These are phyloP conservation scores for Romanogobio albipinnatus DNA, from an alignment of 2,113 vertebrate species.

Conservation along the genomic window DNA sequence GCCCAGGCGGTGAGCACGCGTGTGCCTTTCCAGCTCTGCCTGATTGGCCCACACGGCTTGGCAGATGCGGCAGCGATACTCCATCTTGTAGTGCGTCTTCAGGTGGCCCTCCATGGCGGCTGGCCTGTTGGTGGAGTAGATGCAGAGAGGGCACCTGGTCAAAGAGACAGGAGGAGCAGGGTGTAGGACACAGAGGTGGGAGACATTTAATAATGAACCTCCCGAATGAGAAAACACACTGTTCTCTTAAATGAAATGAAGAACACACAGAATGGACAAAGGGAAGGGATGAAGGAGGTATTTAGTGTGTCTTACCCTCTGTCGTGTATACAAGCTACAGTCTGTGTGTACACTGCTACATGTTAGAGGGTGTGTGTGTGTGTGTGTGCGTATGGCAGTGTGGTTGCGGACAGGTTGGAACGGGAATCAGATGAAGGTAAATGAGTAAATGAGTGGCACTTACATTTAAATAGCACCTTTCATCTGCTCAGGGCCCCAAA, in stretches of 20 bases:
- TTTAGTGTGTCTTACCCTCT: slow-evolving; percentile 56
- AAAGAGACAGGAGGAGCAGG: slow-evolving; percentile 51
- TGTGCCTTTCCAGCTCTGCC: slow-evolving; percentile 96
- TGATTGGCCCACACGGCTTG: slow-evolving; percentile 95
- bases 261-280: slow-evolving; percentile 62
- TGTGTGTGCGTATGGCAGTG: slow-evolving; percentile 55
- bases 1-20: slow-evolving; percentile 95
- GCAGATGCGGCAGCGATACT: slow-evolving; percentile 99
- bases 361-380: slow-evolving; percentile 45
- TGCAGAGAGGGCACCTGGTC: slow-evolving; percentile 96
- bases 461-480: slow-evolving; percentile 89
- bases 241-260: slow-evolving; percentile 41
- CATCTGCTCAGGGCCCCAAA: slow-evolving; percentile 86
- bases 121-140: slow-evolving; percentile 98
- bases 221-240: slow-evolving; percentile 20
- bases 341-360: slow-evolving; percentile 60
- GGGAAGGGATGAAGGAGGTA: slow-evolving; percentile 69
- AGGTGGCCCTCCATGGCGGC: slow-evolving; percentile 99
- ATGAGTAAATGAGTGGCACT: slow-evolving; percentile 85
- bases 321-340: slow-evolving; percentile 48
- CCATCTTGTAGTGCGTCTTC: slow-evolving; percentile 99
- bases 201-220: slow-evolving; percentile 34
- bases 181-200: slow-evolving; percentile 45
- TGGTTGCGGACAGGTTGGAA: slow-evolving; percentile 54
- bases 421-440: slow-evolving; percentile 74